Conservation (phyloP, 2,888 invertebrate genomes). For the Drosophila rellima region DNA sequence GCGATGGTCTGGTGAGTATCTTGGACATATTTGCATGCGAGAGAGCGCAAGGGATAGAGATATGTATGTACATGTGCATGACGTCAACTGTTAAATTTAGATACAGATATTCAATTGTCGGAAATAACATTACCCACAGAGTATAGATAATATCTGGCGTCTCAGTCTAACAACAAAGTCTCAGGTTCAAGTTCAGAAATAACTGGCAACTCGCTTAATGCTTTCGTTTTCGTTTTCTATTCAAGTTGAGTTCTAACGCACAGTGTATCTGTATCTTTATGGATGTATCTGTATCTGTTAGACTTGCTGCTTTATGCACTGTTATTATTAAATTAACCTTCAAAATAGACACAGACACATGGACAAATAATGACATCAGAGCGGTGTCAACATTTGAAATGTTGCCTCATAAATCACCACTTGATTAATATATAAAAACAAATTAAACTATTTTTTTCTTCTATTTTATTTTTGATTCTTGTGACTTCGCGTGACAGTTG, state of each 20-base stretch:
- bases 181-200: constrained; percentile 70
- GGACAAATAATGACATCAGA: constrained; percentile 75
- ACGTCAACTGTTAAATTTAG: constrained; percentile 62
- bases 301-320: constrained; percentile 38
- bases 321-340: constrained; percentile 81
- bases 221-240: constrained; percentile 75
- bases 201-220: constrained; percentile 38
- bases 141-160: constrained; percentile 2
- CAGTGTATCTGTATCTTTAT: constrained; percentile 42
- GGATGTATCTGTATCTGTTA: constrained; percentile 35
- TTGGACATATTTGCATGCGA: constrained; percentile 34
- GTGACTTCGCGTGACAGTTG: constrained; percentile 47
- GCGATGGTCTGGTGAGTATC: constrained; percentile 86
- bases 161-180: constrained; percentile 8
- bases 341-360: constrained; percentile 40
- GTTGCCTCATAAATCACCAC: constrained; percentile 75
- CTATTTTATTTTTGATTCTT: constrained; percentile 16
- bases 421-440: constrained; percentile 75
- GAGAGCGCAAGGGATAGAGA: constrained; percentile 24
- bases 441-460: constrained; percentile 44
- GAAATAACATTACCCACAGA: constrained; percentile 20
- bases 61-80: constrained; percentile 7
- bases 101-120: constrained; percentile 36
- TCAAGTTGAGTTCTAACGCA: constrained; percentile 23
- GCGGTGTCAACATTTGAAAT: constrained; percentile 64